Conservation (phyloP, 2,888 invertebrate species). For the Odontomyia ornata region DNA sequence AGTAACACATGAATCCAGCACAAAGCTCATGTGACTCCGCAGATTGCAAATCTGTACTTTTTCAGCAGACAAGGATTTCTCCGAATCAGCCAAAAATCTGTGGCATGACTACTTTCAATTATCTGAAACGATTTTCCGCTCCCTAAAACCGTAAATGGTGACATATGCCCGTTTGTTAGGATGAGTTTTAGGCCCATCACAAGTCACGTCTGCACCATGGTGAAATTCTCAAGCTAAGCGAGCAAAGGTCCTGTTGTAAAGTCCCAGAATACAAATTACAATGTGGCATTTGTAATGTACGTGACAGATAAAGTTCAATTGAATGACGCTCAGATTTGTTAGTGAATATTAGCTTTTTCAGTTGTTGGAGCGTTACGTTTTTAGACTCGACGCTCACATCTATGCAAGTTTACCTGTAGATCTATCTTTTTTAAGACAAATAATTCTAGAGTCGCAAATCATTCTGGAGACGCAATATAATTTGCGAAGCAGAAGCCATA, state of each 20-base stretch:
- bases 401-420: neutral
- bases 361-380: neutral
- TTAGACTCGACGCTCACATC: neutral
- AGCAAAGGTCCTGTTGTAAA: constrained; percentile 18
- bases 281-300: constrained; percentile 35
- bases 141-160: constrained; percentile 7
- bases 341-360: neutral
- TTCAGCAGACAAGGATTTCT: neutral
- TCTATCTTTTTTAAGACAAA: no score
- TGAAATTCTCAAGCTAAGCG: neutral
- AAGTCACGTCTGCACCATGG: constrained; percentile 18
- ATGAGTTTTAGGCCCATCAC: neutral
- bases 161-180: neutral
- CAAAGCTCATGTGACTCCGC: neutral
- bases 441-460: neutral
- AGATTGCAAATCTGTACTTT: neutral
- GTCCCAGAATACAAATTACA: constrained; percentile 41
- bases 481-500: constrained; percentile 13
- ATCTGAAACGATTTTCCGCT: constrained; percentile 10
- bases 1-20: neutral
- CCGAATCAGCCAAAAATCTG: constrained; percentile 26
- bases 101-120: constrained; percentile 29
- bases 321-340: constrained; percentile 8
- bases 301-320: constrained; percentile 36
- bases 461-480: neutral